Evolutionary conservation across 2,113 vertebrate genomes (phyloP), one percentile per base, ranked within the genome.

Genomic region (Trachemys scripta): DNA sequence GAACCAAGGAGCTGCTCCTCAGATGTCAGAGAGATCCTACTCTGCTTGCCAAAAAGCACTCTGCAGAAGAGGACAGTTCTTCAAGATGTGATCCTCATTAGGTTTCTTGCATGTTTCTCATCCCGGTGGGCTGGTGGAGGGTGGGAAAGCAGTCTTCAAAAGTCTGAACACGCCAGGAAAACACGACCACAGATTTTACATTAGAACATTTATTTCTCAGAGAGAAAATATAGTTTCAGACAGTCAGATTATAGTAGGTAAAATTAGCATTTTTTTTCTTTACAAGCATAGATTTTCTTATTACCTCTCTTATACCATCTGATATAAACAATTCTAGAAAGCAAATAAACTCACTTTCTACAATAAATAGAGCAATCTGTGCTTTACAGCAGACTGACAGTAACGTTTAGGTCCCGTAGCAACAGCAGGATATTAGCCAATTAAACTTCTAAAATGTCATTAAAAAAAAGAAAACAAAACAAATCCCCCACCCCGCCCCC

Each of bases 281-380:
- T 99, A 99, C 98, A 99, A 99, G 99, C 99, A 99, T 99, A 99
- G 98, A 98, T 98, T 98, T 98, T 98, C 93, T 96, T 98, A 98
- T 98, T 98, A 98, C 98, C 97, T 98, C 98, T 98, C 98, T 98
- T 98, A 98, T 98, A 98, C 98, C 99, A 98, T 99, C 98, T 99
- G 98, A 98, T 98, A 99, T 99, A 99, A 99, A 99, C 98, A 98
- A 98, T 97, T 98, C 98, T 98, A 99, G 98, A 98, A 98, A 99
- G 98, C 98, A 98, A 98, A 98, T 98, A 98, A 98, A 98, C 97
- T 98, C 98, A 98, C 98, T 98, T 98, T 98, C 96, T 98, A 99
- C 98, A 99, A 99, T 99, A 99, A 99, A 99, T 99, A 99, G 98
- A 99, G 98, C 97, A 94, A 98, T 98, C 92, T 99, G 98, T 98